Evolutionary conservation across 1,140 invertebrate species (phyloP), one percentile per base, ranked within the genome.

Genomic region (Micrasema longulum): DNA sequence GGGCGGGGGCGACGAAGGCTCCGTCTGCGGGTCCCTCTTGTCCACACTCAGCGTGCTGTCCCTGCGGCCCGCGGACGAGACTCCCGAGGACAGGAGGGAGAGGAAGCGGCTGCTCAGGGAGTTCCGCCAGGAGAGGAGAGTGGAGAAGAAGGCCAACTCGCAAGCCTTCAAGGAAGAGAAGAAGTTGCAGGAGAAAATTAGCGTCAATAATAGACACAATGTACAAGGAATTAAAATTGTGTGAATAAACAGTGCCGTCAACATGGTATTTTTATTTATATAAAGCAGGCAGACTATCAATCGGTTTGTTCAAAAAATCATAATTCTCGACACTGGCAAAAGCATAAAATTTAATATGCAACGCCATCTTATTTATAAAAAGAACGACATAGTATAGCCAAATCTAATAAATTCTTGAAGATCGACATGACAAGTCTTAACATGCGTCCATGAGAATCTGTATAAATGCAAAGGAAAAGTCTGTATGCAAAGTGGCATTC

Each of bases 111-210:
- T 91, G 11, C 81, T 98, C 0, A 97, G 93, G 82, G 91, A 95
- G 73, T 94, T 93, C 78, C 89, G 93, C 83, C 89, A 86, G 80
- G 93, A 95, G 79, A 89, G 96, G 77, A 87, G 95, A 80, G 78
- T 91, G 67, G 96, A 98, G 79, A 93, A 92, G 81, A 98, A 98
- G 80, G 87, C 90, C 0, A 97, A 97, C 79, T 89, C 88, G 20
- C 80, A 89, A 69, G 94, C 94, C 0, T 98, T 98, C 81, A 96
- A 95, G 80, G 91, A 94, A 75, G 95, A 97, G 80, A 92, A 93
- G 82, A 94, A 93, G 79, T 82, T 88, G 35, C 92, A 94, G 80
- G 90, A 92, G 77, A 93, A 93, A 79, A 90, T 93, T 63, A 81
- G 89, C 71, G 82, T 93, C 65, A 95, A 95, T 79, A 91, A 91